Evolutionary conservation across 2,888 invertebrate genomes (phyloP), one percentile per base, ranked within the genome.

Genomic region (Latrodectus elegans): DNA sequence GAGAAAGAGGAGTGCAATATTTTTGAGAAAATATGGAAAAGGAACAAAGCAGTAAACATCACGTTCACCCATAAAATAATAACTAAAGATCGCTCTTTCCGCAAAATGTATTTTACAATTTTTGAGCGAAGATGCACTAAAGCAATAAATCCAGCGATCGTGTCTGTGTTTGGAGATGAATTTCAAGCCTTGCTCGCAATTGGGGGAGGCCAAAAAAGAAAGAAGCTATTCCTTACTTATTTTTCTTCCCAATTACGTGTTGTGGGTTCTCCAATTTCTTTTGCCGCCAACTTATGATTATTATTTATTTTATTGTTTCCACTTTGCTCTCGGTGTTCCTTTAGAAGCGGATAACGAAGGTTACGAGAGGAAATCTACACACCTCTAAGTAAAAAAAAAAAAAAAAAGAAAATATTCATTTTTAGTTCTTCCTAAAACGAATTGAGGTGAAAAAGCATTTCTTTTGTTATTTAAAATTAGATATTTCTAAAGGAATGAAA

Each of bases 151-250:
- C 55, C 68, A 8, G 4, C 12, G 78, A 78, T 78, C 78, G 78
- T 70, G 78, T 78, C 70, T 78, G 78, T 53, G 67, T 78, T 78
- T 70, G 70, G 26, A 70, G 78, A 78, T 78, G 68, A 78, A 70
- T 78, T 78, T 78, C 78, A 78, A 70, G 53, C 22, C 17, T 70
- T 26, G 55, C 70, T n/a, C n/a, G 55, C 68, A 70, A 38, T 55
- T 52, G n/a, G 53, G 26, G 70, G 26, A 26, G 67, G 15, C 60
- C 3, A n/a, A n/a, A n/a, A 22, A 60, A n/a, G 6, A 22, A 68
- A 68, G 17, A 67, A 67, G 67, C 12, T 15, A 60, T 17, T 26
- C 17, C 26, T 68, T 68, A 26, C 17, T 68, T 17, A 22, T 68
- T 74, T 15, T 38, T 55, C 15, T 38, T 26, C n/a, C 60, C 75